Evolutionary conservation across 2,113 vertebrate species (phyloP).

Genomic region (Rana temporaria): DNA sequence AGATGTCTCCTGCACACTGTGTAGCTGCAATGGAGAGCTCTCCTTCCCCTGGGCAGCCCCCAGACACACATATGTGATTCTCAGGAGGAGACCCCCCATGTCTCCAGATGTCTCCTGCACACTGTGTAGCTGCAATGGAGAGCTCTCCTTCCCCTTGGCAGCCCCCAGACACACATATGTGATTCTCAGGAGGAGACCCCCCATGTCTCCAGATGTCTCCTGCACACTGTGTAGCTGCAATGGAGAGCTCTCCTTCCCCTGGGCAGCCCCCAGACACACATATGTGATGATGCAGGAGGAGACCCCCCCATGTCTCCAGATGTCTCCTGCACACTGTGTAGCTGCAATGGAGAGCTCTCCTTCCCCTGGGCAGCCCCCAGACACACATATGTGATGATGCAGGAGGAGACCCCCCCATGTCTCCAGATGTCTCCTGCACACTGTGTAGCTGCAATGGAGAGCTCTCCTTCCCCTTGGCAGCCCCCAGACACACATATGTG

Average conservation of each 20-base stretch:
- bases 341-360: neutral
- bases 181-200: too few relatives aligned
- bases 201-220: too few relatives aligned
- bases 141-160: neutral
- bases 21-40: neutral
- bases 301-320: too few relatives aligned
- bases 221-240: neutral
- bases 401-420: neutral
- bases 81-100: too few relatives aligned
- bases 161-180: conserved; percentile 35
- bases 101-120: too few relatives aligned
- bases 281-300: conserved; percentile 38
- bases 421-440: too few relatives aligned
- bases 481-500: conserved; percentile 37
- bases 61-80: conserved; percentile 46
- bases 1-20: neutral
- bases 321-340: neutral
- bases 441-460: neutral
- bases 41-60: neutral
- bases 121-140: neutral
- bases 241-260: neutral
- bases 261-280: conserved; percentile 3
- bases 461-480: neutral
- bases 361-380: neutral
- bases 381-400: conserved; percentile 46